Evolutionary conservation across 2,797 vertebrate genomes (phyloP).

Genomic region (Eutrigla gurnardus): DNA sequence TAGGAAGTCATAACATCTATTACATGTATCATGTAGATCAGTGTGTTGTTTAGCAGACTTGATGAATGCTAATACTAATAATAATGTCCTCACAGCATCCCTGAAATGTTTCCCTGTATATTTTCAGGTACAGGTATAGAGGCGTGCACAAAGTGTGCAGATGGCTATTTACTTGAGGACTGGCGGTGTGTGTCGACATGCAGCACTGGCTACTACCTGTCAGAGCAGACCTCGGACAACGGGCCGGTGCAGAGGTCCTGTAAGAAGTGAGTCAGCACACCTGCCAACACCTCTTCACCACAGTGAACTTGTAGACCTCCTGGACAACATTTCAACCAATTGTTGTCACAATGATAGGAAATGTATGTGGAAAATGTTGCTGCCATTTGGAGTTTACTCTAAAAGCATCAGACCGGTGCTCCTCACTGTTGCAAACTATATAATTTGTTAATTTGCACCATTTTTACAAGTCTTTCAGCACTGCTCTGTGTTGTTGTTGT

Average conservation of each 20-base stretch:
- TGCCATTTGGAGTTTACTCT: background rate
- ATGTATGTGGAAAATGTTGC: background rate
- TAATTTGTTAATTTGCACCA: background rate
- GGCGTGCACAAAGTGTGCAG: constrained; percentile 92
- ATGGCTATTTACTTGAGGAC: constrained; percentile 92
- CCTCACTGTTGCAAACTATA: background rate
- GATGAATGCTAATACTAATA: background rate
- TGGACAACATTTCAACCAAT: background rate
- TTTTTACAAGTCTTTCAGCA: background rate
- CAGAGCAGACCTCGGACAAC: constrained; percentile 86
- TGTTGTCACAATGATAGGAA: background rate
- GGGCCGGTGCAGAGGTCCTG: constrained; percentile 89
- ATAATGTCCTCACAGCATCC: background rate
- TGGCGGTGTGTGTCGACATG: constrained; percentile 93
- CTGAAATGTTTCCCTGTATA: constrained; percentile 11
- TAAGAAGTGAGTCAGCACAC: constrained; percentile 88
- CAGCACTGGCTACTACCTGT: constrained; percentile 89
- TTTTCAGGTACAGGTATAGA: constrained; percentile 90
- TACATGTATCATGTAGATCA: background rate
- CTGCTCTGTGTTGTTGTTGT: constrained; percentile 8
- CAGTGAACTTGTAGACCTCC: constrained; percentile 14
- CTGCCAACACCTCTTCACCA: constrained; percentile 24
- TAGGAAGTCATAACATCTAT: constrained; percentile 63
- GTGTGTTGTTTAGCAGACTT: background rate
- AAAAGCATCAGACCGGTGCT: background rate